phyloP scores from a whole-genome alignment of 1,140 invertebrate genomes.

The Drusus annulatus region DNA sequence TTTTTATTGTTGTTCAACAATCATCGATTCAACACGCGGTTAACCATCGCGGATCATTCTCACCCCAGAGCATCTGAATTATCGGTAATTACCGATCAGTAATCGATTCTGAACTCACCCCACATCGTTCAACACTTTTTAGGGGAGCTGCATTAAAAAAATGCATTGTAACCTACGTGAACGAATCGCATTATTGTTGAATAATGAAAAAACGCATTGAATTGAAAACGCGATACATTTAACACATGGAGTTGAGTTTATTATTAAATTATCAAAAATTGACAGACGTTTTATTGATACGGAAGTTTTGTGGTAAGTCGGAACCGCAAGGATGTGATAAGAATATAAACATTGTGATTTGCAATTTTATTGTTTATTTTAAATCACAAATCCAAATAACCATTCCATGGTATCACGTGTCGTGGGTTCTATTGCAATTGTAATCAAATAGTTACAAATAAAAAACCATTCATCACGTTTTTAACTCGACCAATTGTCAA shows the following conservation, averaged over 20 bases:
- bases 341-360: no score
- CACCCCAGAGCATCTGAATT: constrained; percentile 45
- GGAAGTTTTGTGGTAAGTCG: neutral
- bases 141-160: constrained; percentile 20
- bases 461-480: no score
- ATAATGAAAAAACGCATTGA: neutral
- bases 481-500: no score
- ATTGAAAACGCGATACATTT: constrained; percentile 4
- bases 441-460: no score
- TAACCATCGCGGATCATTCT: constrained; percentile 36
- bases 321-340: neutral
- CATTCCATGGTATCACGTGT: no score
- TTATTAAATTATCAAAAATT: constrained; percentile 24
- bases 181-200: constrained; percentile 16
- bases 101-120: constrained; percentile 48
- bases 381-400: no score
- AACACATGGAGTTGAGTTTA: neutral
- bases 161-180: constrained; percentile 14
- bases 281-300: neutral
- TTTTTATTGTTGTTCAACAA: constrained; percentile 37
- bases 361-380: no score
- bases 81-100: constrained; percentile 57
- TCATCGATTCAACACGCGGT: constrained; percentile 40
- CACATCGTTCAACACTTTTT: constrained; percentile 13
- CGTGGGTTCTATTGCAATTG: no score